These are phyloP conservation scores for Heliconius ismenius DNA, from an alignment of 2,888 invertebrate species.

Conservation along the genomic window DNA sequence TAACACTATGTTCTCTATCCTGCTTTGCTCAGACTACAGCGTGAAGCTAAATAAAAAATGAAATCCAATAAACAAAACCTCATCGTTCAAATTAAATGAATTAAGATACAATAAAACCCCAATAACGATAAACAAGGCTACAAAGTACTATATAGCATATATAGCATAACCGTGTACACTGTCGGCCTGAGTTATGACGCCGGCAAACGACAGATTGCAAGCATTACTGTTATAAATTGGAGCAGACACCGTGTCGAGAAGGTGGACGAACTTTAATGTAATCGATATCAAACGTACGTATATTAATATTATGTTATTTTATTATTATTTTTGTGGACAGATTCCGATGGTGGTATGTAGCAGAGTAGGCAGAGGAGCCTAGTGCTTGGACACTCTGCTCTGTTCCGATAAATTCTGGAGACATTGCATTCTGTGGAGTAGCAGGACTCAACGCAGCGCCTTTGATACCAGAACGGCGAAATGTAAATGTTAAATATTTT, in stretches of 20 bases:
- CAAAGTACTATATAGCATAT: constrained; percentile 53
- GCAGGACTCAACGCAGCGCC: too few relatives aligned
- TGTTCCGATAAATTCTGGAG: too few relatives aligned
- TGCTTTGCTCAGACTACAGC: too few relatives aligned
- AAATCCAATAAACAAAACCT: background rate
- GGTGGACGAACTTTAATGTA: constrained; percentile 63
- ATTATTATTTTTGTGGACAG: constrained; percentile 14
- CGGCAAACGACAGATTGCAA: constrained; percentile 72
- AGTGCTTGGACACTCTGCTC: too few relatives aligned
- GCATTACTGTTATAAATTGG: constrained; percentile 76
- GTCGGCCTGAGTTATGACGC: constrained; percentile 54
- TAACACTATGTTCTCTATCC: too few relatives aligned
- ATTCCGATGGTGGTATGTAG: too few relatives aligned
- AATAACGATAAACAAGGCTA: constrained; percentile 59
- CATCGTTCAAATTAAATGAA: constrained; percentile 20
- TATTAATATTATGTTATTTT: constrained; percentile 1
- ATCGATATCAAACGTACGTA: constrained; percentile 30
- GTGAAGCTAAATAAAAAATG: background rate
- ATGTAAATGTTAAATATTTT: too few relatives aligned
- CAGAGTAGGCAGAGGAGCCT: too few relatives aligned
- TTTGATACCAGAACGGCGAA: too few relatives aligned
- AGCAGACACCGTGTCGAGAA: constrained; percentile 62
- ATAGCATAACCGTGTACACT: constrained; percentile 53
- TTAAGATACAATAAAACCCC: constrained; percentile 38
- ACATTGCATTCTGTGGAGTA: too few relatives aligned